These are phyloP conservation scores for Virgularia gustaviana DNA, from an alignment of 92 coral and sea anemone species.

Conservation along the genomic window DNA sequence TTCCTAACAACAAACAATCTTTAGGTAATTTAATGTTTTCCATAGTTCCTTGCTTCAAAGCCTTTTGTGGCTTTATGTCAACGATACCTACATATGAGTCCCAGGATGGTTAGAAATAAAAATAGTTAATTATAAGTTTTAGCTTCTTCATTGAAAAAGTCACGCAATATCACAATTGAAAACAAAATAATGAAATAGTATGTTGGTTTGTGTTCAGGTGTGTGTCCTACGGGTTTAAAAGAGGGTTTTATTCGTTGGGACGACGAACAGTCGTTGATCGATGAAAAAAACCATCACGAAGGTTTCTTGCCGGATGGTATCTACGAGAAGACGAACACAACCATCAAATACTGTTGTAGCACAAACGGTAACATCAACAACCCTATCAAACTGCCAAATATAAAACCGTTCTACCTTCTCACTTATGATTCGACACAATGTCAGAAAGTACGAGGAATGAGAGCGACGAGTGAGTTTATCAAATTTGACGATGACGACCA, in stretches of 20 bases:
- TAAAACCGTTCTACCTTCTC: constrained; percentile 85
- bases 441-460: constrained; percentile 84
- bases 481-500: constrained; percentile 97
- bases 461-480: constrained; percentile 85
- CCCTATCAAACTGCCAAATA: constrained; percentile 88
- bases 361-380: constrained; percentile 89
- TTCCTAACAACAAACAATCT: too few species aligned
- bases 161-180: too few species aligned
- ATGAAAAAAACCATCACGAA: constrained; percentile 63
- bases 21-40: too few species aligned
- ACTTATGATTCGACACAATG: constrained; percentile 93
- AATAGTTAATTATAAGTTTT: too few species aligned
- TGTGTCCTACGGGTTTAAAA: constrained; percentile 85
- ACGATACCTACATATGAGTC: too few species aligned
- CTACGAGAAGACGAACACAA: constrained; percentile 78
- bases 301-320: constrained; percentile 89
- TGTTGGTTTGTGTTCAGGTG: too few species aligned
- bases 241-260: constrained; percentile 97
- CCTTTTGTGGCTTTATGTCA: too few species aligned
- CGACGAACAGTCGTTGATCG: constrained; percentile 90
- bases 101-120: too few species aligned
- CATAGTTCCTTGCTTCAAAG: too few species aligned
- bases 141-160: too few species aligned
- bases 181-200: too few species aligned
- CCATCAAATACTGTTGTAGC: constrained; percentile 92